Evolutionary conservation across 1,140 invertebrate genomes (phyloP).

Genomic region (Drosophila micromelanica): DNA sequence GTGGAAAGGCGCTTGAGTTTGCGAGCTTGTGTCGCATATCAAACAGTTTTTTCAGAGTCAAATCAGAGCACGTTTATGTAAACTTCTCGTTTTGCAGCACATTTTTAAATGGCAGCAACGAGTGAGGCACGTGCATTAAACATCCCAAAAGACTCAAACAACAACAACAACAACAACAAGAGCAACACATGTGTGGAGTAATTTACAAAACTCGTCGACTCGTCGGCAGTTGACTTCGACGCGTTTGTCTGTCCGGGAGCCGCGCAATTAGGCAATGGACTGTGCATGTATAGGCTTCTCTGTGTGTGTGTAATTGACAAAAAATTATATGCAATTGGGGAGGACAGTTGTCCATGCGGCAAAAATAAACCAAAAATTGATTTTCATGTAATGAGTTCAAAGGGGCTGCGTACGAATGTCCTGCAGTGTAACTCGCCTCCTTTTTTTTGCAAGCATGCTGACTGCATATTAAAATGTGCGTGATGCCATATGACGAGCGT

Average conservation of each 20-base stretch:
- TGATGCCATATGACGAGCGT: constrained; percentile 60
- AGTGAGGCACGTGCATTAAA: constrained; percentile 78
- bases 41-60: constrained; percentile 49
- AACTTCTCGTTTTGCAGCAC: constrained; percentile 62
- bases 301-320: constrained; percentile 66
- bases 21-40: constrained; percentile 63
- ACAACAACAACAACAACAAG: constrained; percentile 30
- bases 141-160: constrained; percentile 59
- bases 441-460: constrained; percentile 60
- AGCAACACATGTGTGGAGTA: constrained; percentile 55
- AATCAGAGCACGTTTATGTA: constrained; percentile 45
- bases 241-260: constrained; percentile 66
- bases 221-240: constrained; percentile 67
- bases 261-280: constrained; percentile 78
- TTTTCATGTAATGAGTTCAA: constrained; percentile 78
- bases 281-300: constrained; percentile 25
- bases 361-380: constrained; percentile 82
- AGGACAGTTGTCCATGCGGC: constrained; percentile 36
- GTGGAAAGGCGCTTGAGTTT: constrained; percentile 39
- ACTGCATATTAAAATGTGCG: constrained; percentile 80
- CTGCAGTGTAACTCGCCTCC: constrained; percentile 32
- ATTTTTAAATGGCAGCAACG: constrained; percentile 71
- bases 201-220: constrained; percentile 72
- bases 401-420: constrained; percentile 42
- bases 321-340: constrained; percentile 67